phyloP scores from a whole-genome alignment of 2,888 invertebrate genomes.

The Troides oblongomaculatus region DNA sequence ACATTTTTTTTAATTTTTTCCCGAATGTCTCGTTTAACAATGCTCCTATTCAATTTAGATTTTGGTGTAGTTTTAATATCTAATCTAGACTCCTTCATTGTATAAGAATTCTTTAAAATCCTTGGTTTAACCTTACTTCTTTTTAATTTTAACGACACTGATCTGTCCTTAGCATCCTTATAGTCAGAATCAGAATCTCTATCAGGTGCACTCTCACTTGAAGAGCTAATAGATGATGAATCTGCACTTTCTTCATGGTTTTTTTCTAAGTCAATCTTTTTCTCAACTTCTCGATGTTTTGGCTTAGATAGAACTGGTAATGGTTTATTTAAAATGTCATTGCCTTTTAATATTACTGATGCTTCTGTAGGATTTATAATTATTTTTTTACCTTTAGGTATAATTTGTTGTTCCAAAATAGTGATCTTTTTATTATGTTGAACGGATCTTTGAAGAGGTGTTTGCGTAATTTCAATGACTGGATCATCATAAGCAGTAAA shows the following conservation, averaged over 20 bases:
- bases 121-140: constrained; percentile 64
- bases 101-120: constrained; percentile 56
- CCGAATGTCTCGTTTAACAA: constrained; percentile 59
- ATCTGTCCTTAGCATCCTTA: constrained; percentile 68
- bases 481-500: constrained; percentile 64
- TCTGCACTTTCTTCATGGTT: constrained; percentile 75
- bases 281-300: constrained; percentile 54
- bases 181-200: constrained; percentile 83
- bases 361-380: constrained; percentile 59
- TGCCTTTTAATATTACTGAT: constrained; percentile 62
- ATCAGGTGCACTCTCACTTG: constrained; percentile 79
- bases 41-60: constrained; percentile 54
- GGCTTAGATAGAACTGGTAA: constrained; percentile 54
- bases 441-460: constrained; percentile 67
- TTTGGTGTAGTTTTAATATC: constrained; percentile 59
- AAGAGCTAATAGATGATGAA: constrained; percentile 70
- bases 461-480: constrained; percentile 68
- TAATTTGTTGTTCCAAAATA: constrained; percentile 71
- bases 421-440: constrained; percentile 73
- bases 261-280: constrained; percentile 50
- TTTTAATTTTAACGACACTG: constrained; percentile 52
- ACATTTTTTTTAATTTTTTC: constrained; percentile 60
- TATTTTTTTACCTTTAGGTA: constrained; percentile 75
- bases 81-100: constrained; percentile 49
- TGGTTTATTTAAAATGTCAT: constrained; percentile 64